Evolutionary conservation across 2,888 invertebrate genomes (phyloP), one percentile per base, ranked within the genome.

Genomic region (Heliconius hortense): DNA sequence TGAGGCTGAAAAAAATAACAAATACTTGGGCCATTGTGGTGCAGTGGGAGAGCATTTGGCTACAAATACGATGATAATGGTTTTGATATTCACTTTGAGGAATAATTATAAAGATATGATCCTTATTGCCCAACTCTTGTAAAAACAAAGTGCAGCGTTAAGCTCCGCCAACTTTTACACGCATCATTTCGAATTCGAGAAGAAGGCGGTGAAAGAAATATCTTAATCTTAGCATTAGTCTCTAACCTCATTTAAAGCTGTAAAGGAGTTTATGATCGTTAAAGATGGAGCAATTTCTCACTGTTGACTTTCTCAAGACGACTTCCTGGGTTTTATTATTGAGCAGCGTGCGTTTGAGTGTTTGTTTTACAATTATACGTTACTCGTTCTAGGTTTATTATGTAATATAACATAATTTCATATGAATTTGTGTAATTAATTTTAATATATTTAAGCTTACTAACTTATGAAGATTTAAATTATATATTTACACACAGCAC

Each of bases 231-330:
- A 48, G 5, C 48, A 48, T 18, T 48, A 7, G 77, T 78, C 85
- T 82, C 82, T 82, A 86, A 82, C 84, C 87, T 82, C 85, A 82
- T 86, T 78, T 68, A 77, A 80, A 80, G 78, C 80, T 80, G 56
- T 91, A 89, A 90, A 90, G 82, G 81, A 84, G 84, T 89, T 89
- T 87, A 89, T 83, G 86, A 85, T 87, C 86, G 84, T 88, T 86
- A 86, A 86, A 84, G 80, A 84, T 82, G 80, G 84, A 82, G 84
- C 86, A 83, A 87, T 86, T 87, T 84, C 84, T 83, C 85, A 87
- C 88, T 89, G 89, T 87, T 85, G 84, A 82, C 84, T 79, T 82
- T 82, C 81, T 81, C 81, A 80, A 80, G 81, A 79, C 80, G 80
- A 84, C 85, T 87, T 85, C 86, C 86, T 84, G 81, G 82, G 84